Percentiles rank a stretch among this genome's conserved stretches.
Evolutionary conservation across 2,113 vertebrate species (phyloP).

Genomic region (Ciconia maguari): DNA sequence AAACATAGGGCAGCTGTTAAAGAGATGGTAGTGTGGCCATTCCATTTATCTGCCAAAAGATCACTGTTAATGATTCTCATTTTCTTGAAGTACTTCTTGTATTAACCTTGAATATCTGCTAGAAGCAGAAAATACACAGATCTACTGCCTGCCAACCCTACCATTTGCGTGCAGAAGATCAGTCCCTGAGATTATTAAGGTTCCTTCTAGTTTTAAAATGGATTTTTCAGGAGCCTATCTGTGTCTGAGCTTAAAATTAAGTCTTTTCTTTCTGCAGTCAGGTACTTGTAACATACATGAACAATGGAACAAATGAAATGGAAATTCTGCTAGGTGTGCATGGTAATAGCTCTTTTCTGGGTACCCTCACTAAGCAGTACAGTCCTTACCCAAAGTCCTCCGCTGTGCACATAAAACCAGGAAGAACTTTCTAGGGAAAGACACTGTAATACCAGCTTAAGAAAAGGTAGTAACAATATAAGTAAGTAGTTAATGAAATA

Average conservation of each 20-base stretch:
- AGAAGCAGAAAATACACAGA: background rate
- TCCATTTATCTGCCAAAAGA: background rate
- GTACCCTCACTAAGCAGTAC: background rate
- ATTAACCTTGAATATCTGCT: background rate
- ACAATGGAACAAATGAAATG: background rate
- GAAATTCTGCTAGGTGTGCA: background rate
- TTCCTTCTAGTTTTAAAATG: background rate
- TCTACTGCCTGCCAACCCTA: background rate
- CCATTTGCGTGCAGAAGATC: background rate
- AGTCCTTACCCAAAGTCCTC: background rate
- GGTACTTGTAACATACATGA: background rate
- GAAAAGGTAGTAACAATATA: background rate
- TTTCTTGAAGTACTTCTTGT: background rate
- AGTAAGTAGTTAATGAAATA: background rate
- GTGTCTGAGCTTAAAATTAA: background rate
- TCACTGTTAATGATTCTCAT: background rate
- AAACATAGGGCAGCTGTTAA: background rate
- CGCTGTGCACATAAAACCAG: background rate
- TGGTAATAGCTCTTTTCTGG: background rate
- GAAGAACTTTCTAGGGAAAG: background rate
- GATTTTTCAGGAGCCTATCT: background rate
- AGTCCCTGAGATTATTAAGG: background rate
- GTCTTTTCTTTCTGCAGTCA: background rate
- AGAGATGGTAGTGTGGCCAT: background rate
- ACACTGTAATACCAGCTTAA: background rate